phyloP scores from a whole-genome alignment of 2,113 vertebrate genomes.

The Brevimyrus niger region DNA sequence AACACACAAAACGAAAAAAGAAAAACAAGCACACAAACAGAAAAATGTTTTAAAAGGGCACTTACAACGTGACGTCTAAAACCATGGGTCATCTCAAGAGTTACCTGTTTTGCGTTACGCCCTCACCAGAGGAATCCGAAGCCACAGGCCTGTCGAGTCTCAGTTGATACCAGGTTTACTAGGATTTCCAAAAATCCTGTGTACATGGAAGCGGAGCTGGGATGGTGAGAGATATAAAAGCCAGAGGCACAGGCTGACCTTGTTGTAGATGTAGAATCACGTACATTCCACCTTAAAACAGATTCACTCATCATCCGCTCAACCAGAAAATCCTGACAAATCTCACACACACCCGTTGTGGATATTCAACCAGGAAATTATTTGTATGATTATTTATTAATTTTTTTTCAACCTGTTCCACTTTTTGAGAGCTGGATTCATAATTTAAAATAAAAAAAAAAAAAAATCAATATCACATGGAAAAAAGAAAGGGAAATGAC shows the following conservation, averaged over 20 bases:
- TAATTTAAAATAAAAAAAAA: neutral
- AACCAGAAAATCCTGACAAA: neutral
- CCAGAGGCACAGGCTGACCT: neutral
- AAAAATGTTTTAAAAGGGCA: neutral
- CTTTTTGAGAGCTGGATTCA: neutral
- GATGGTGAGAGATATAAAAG: neutral
- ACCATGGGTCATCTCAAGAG: neutral
- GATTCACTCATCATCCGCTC: neutral
- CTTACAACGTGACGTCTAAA: neutral
- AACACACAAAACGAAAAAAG: neutral
- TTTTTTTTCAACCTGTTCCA: neutral
- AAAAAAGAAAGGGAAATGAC: neutral
- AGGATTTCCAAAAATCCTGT: neutral
- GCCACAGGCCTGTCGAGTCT: neutral
- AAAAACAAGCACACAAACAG: neutral
- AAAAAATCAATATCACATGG: neutral
- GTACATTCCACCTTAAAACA: neutral
- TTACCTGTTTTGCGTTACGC: neutral
- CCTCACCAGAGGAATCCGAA: neutral
- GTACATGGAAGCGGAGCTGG: neutral
- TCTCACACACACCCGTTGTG: neutral
- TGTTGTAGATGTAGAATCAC: neutral
- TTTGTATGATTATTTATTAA: neutral
- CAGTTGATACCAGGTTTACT: neutral
- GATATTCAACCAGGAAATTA: neutral